Evolutionary conservation across 1,140 invertebrate genomes (phyloP), one percentile per base, ranked within the genome.

Genomic region (Hormaphis cornu): DNA sequence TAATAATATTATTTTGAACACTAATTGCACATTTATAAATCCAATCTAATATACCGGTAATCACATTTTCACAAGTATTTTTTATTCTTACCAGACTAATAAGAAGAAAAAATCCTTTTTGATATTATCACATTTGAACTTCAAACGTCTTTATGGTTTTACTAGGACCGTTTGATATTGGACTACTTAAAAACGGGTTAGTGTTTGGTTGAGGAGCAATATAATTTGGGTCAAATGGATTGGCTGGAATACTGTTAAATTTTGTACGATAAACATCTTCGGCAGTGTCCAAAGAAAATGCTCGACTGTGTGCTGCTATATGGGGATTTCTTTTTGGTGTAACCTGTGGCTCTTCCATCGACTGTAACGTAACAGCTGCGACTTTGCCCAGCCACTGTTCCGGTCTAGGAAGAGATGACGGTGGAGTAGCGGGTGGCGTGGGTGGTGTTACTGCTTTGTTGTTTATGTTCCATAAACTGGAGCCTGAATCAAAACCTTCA

Each of bases 331-430:
- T 83, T 74, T 74, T 78, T 70, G 73, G 76, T 22, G 74, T 77
- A 72, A 16, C 75, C 69, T 46, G 72, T 59, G 52, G 70, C 24
- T n/a, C n/a, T 46, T 48, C 70, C 59, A 22, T 69, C 26, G 56
- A 72, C 50, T 46, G 73, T 63, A 74, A 72, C n/a, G 73, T 71
- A 24, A 72, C 73, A 71, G 54, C 69, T 50, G 86, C 84, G 56
- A 89, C 83, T 59, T 86, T 85, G 7, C 87, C 88, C 48, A 91
- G 74, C 88, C 88, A 89, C 73, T 89, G 88, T 58, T 90, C 88
- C 0, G 86, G 87, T 77, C 84, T 86, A 1, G 87, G 87, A 72
- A 89, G 77, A 8, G 76, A 76, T 20, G 77, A 63, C 74, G 40
- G 80, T 76, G 71, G 79, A 79, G 73, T 79, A 78, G 73, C 78